Evolutionary conservation across 2,113 vertebrate species (phyloP).

Genomic region (Ginglymostoma cirratum): DNA sequence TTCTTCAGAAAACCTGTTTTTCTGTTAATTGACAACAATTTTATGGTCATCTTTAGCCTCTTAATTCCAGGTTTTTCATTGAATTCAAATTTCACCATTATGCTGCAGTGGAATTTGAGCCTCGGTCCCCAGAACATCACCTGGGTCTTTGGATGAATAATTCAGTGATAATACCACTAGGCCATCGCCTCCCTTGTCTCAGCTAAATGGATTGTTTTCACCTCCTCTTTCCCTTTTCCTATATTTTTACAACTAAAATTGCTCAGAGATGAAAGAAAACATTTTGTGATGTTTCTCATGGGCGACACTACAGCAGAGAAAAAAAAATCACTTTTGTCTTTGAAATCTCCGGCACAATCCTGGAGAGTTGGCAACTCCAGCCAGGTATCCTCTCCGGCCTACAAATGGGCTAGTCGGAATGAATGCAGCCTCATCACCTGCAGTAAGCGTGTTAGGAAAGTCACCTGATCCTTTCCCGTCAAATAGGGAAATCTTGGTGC

Average conservation of each 20-base stretch:
- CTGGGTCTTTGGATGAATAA: no score
- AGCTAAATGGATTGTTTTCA: not conserved
- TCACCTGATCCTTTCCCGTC: not conserved
- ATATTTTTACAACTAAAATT: not conserved
- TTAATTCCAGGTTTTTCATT: no score
- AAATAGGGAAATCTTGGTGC: not conserved
- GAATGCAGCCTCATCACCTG: not conserved
- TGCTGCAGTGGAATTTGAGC: no score
- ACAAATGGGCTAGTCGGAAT: not conserved
- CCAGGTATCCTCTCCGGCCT: not conserved
- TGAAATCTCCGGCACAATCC: not conserved
- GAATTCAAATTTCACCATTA: no score
- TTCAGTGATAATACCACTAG: no score
- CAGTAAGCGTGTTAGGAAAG: not conserved
- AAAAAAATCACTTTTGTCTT: not conserved
- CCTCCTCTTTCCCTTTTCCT: not conserved
- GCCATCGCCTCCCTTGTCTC: no score
- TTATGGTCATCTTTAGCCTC: no score
- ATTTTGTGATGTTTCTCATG: not conserved
- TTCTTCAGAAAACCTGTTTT: no score
- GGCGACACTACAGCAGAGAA: not conserved
- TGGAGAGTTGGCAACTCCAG: not conserved
- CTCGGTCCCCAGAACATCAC: no score
- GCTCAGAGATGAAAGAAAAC: not conserved
- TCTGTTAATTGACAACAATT: no score